Conservation (phyloP, 2,113 vertebrate species). For the Anarrhichthys ocellatus region DNA sequence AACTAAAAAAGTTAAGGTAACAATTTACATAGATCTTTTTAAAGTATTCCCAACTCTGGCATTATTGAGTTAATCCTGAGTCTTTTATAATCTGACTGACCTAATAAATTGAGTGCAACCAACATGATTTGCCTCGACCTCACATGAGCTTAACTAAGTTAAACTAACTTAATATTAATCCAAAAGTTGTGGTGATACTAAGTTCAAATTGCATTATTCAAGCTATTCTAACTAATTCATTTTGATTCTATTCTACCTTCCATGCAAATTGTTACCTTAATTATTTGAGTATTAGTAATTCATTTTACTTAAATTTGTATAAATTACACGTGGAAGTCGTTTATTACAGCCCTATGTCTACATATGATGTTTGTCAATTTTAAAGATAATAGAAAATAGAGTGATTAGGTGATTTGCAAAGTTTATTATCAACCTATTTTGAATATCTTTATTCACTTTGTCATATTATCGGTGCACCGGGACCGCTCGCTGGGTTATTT, state of each 20-base stretch:
- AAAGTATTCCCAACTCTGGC: no score
- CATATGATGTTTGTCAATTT: neutral
- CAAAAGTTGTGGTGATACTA: neutral
- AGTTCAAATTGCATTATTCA: neutral
- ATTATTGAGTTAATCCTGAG: no score
- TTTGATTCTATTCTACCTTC: neutral
- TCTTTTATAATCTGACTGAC: neutral
- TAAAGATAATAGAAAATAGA: no score
- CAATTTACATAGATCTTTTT: no score
- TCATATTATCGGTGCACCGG: neutral
- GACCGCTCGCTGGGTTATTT: neutral
- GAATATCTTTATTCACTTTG: neutral
- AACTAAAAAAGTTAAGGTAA: no score
- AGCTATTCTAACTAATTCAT: neutral
- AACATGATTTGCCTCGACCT: no score
- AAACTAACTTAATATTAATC: neutral
- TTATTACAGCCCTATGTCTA: neutral
- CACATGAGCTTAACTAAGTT: neutral
- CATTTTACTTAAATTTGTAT: no score
- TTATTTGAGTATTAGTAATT: no score
- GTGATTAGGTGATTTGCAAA: neutral
- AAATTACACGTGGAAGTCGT: no score
- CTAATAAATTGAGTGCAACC: neutral
- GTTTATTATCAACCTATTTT: neutral
- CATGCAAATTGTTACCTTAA: no score